Evolutionary conservation across 2,113 vertebrate genomes (phyloP).

Genomic region (Machaerirhynchus nigripectus): DNA sequence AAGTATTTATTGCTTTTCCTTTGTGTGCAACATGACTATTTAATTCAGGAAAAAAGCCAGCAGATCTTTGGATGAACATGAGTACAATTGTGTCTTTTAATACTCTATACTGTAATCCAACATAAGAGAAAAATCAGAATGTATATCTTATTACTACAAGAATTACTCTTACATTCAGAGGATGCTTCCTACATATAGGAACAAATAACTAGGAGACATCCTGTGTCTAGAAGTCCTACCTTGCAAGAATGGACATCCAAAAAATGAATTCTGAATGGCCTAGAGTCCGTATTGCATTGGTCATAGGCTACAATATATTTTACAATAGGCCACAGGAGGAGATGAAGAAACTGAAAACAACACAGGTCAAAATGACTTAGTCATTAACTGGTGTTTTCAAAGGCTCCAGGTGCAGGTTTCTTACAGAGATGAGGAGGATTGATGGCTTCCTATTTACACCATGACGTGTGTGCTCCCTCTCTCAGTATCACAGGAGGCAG

Average conservation of each 20-base stretch:
- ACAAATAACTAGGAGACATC: not conserved
- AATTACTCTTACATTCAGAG: not conserved
- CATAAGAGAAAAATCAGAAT: not conserved
- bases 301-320: not conserved
- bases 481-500: not conserved
- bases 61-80: not conserved
- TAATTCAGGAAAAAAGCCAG: not conserved
- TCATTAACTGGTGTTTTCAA: not conserved
- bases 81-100: not conserved
- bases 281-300: not conserved
- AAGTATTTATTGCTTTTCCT: not conserved
- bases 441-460: not conserved
- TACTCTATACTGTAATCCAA: not conserved
- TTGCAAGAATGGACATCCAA: not conserved
- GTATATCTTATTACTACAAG: not conserved
- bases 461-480: not conserved
- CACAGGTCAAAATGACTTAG: not conserved
- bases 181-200: not conserved
- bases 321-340: not conserved
- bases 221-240: not conserved
- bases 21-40: not conserved
- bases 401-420: not conserved
- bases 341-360: not conserved
- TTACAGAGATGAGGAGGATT: not conserved
- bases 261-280: not conserved